Percentiles rank a stretch among this genome's conserved stretches.
Evolutionary conservation across 2,113 vertebrate genomes (phyloP).

Genomic region (Eulemur rufifrons): DNA sequence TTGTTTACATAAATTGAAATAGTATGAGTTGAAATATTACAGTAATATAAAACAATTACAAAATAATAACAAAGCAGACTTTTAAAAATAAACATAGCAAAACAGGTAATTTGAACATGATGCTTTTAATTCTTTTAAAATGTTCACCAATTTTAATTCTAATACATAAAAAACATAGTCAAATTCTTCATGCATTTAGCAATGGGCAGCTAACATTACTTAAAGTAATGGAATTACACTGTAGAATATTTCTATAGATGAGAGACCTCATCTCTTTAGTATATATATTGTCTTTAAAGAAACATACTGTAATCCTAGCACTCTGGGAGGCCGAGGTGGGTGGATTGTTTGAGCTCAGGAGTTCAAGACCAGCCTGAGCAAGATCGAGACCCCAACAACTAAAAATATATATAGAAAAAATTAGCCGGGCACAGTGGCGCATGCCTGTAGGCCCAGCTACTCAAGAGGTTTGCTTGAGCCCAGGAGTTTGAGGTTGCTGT

Average conservation of each 20-base stretch:
- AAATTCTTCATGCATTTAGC: background rate
- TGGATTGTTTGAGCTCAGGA: too few relatives aligned
- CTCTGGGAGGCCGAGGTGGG: too few relatives aligned
- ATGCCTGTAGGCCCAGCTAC: too few relatives aligned
- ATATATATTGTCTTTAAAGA: background rate
- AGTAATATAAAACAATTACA: background rate
- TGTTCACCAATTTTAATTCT: background rate
- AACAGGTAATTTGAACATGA: background rate
- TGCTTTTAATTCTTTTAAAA: background rate
- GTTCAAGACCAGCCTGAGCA: too few relatives aligned
- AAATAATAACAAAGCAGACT: background rate
- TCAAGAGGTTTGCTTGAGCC: too few relatives aligned
- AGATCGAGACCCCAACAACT: too few relatives aligned
- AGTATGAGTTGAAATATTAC: background rate
- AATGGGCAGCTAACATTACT: background rate
- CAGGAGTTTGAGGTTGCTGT: too few relatives aligned
- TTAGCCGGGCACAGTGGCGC: too few relatives aligned
- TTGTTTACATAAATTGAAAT: background rate
- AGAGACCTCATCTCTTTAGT: background rate
- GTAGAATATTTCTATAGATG: background rate
- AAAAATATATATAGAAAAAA: too few relatives aligned
- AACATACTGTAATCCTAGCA: background rate
- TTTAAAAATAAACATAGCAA: background rate
- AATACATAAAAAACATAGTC: background rate
- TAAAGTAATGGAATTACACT: background rate